Evolutionary conservation across 2,888 invertebrate genomes (phyloP).

Genomic region (Abscondita cerata): DNA sequence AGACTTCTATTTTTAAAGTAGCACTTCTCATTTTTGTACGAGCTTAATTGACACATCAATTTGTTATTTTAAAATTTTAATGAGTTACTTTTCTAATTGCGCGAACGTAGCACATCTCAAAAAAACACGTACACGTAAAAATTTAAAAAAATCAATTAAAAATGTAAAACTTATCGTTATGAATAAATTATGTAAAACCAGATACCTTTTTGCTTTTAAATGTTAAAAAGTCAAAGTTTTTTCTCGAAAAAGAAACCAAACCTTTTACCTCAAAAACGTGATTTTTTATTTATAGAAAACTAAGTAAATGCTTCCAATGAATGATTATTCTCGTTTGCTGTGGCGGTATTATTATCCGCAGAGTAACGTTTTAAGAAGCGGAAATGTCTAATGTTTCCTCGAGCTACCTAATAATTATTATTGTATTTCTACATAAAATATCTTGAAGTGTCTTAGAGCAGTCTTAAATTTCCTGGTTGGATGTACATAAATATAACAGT

Average conservation of each 20-base stretch:
- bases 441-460: not conserved
- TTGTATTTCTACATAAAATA: not conserved
- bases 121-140: not conserved
- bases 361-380: conserved; percentile 7
- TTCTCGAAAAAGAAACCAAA: no score
- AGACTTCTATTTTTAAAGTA: not conserved
- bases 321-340: not conserved
- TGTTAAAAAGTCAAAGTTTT: not conserved
- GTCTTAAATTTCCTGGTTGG: not conserved
- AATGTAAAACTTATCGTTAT: not conserved
- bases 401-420: not conserved
- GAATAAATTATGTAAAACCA: not conserved
- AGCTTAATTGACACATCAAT: conserved; percentile 5
- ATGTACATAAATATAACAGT: conserved; percentile 1
- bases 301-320: not conserved
- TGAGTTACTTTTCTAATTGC: not conserved
- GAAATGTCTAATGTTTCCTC: conserved; percentile 7
- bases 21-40: not conserved
- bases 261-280: no score
- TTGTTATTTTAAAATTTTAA: conserved; percentile 5
- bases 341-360: not conserved
- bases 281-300: not conserved
- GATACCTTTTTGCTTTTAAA: not conserved
- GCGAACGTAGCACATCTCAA: no score
- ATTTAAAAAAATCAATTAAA: not conserved